Evolutionary conservation across 64 coral and sea anemone genomes (phyloP), one percentile per base, ranked within the genome.

Genomic region (Pocillopora damicornis): DNA sequence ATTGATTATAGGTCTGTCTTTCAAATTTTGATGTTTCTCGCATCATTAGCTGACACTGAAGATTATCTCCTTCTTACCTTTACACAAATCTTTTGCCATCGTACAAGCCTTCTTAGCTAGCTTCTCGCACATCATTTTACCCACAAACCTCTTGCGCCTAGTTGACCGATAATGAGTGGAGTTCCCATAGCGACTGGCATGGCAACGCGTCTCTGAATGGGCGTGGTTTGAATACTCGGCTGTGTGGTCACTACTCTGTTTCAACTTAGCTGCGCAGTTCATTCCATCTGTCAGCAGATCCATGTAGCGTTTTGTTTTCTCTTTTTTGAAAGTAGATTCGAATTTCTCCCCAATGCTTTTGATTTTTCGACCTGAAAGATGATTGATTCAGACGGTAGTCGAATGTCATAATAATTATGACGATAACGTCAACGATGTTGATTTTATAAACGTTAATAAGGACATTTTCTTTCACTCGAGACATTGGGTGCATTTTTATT

Each of bases 91-190:
- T 38, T 83, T 75, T 2, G 89, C n/a, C n/a, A 81, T 42, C 34
- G 10, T 20, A 42, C 79, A 66, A 65, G 80, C 89, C 37, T 76
- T 84, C 6, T 61, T 80, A 75, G 80, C 26, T 6, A 90, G 30
- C 34, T 90, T 90, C 58, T 90, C 89, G 60, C 89, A 90, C 66
- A 90, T 35, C 18, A 90, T 34, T 75, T 90, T 90, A 75, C 79
- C 60, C 9, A 90, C 74, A 35, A 90, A 90, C 18, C 89, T 63
- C 22, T 77, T 90, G 42, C 79, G 65, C 42, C 80, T 37, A 17
- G 63, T 37, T 35, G 80, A 67, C 15, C 63, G 80, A 15, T 23
- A 10, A 9, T 63, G 17, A 11, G 36, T 68, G 17, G 2, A n/a
- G 80, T 67, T 83, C 9, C 62, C 15, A 42, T 83, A 16, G 37